Evolutionary conservation across 2,113 vertebrate species (phyloP).

Genomic region (Psilopogon haemacephalus): DNA sequence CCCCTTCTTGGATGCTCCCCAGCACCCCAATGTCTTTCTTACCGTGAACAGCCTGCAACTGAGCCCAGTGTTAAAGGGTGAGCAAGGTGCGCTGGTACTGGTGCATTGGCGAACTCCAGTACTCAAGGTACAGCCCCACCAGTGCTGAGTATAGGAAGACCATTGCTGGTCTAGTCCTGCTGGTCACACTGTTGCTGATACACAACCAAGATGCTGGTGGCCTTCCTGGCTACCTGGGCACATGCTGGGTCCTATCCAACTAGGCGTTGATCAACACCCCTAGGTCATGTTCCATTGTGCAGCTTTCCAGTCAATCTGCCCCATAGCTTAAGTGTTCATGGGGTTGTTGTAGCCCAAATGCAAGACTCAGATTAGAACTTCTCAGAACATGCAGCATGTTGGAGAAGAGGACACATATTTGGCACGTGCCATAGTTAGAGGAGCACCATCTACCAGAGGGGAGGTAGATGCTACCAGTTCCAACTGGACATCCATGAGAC

Average conservation of each 20-base stretch:
- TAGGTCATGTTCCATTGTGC: not conserved
- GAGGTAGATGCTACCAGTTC: not conserved
- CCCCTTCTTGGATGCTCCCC: no score
- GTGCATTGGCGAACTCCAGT: not conserved
- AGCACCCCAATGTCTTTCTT: not conserved
- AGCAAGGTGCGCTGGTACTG: no score
- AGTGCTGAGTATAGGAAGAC: not conserved
- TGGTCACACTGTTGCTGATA: not conserved
- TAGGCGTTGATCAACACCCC: not conserved
- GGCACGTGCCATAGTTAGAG: not conserved
- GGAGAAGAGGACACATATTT: fast-evolving
- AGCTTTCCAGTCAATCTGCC: not conserved
- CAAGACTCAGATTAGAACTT: not conserved
- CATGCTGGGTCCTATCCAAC: not conserved
- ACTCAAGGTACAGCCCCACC: not conserved
- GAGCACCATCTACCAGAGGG: not conserved
- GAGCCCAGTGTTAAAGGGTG: no score
- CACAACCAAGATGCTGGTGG: not conserved
- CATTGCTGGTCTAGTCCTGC: not conserved
- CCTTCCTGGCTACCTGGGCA: not conserved
- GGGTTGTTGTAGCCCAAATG: not conserved
- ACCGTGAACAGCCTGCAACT: no score
- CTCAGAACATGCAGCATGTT: fast-evolving
- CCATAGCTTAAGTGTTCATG: not conserved
- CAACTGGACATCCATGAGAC: not conserved